These are phyloP conservation scores for Synanthedon myopaeformis DNA, from an alignment of 2,888 invertebrate genomes.

Conservation along the genomic window DNA sequence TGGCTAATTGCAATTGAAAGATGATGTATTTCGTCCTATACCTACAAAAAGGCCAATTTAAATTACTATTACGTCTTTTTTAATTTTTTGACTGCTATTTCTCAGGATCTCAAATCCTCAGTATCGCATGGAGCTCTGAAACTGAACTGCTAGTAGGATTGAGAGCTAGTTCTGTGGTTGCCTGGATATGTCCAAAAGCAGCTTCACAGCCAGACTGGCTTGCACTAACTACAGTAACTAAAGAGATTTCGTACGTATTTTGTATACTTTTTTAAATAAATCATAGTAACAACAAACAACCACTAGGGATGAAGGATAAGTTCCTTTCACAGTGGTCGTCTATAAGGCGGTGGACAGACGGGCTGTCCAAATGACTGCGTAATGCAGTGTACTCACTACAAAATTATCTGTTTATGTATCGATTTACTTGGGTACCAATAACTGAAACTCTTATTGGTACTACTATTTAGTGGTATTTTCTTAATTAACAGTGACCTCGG, in stretches of 20 bases:
- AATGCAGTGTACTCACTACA: background rate
- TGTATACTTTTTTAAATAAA: background rate
- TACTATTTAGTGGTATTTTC: too few relatives aligned
- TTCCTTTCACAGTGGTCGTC: too few relatives aligned
- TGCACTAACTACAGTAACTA: slow-evolving; percentile 48
- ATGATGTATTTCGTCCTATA: too few relatives aligned
- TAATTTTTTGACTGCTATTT: background rate
- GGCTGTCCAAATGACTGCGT: too few relatives aligned
- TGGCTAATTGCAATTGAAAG: too few relatives aligned
- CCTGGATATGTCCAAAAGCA: slow-evolving; percentile 59
- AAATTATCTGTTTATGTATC: slow-evolving; percentile 5
- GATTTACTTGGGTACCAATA: background rate
- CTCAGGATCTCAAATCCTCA: slow-evolving; percentile 55
- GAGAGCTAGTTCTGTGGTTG: slow-evolving; percentile 51
- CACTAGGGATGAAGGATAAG: too few relatives aligned
- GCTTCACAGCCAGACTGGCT: slow-evolving; percentile 55
- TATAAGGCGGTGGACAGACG: too few relatives aligned
- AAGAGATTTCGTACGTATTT: slow-evolving; percentile 46
- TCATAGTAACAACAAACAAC: background rate
- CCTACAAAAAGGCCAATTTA: too few relatives aligned
- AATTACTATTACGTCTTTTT: too few relatives aligned
- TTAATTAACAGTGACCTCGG: slow-evolving; percentile 80
- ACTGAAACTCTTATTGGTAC: slow-evolving; percentile 1
- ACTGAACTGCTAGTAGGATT: slow-evolving; percentile 57
- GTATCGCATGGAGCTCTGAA: slow-evolving; percentile 57